Evolutionary conservation across 2,113 vertebrate genomes (phyloP).

Genomic region (cattle (Bos taurus)): DNA sequence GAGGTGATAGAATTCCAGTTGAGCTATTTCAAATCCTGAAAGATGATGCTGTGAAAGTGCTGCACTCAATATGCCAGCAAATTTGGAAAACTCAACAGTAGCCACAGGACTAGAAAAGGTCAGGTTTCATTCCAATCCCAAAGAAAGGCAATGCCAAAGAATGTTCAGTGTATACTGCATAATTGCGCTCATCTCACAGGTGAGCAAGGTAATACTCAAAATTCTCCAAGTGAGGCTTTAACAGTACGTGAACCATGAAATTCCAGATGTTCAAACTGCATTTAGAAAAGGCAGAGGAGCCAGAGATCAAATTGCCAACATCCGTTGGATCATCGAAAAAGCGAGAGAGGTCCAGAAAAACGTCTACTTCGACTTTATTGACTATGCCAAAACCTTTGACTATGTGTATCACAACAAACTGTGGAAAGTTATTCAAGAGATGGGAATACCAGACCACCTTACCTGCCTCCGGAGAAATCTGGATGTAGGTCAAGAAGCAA

Average conservation of each 20-base stretch:
- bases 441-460: not conserved
- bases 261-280: not conserved
- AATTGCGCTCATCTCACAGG: not conserved
- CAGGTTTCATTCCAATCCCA: not conserved
- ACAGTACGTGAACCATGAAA: accelerated
- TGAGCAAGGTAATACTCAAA: not conserved
- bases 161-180: not conserved
- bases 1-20: not conserved
- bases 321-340: not conserved
- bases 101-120: not conserved
- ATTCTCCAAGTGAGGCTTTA: not conserved
- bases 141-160: not conserved
- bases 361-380: not conserved
- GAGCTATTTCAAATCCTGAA: not conserved
- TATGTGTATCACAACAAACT: not conserved
- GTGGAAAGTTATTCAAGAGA: not conserved
- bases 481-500: not conserved
- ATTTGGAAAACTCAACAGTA: not conserved
- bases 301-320: not conserved
- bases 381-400: not conserved
- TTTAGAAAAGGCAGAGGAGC: not conserved
- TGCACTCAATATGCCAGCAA: not conserved
- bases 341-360: not conserved
- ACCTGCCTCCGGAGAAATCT: not conserved
- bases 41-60: not conserved